Evolutionary conservation across 2,888 invertebrate genomes (phyloP).

Genomic region (Lasioglossum leucozonium): DNA sequence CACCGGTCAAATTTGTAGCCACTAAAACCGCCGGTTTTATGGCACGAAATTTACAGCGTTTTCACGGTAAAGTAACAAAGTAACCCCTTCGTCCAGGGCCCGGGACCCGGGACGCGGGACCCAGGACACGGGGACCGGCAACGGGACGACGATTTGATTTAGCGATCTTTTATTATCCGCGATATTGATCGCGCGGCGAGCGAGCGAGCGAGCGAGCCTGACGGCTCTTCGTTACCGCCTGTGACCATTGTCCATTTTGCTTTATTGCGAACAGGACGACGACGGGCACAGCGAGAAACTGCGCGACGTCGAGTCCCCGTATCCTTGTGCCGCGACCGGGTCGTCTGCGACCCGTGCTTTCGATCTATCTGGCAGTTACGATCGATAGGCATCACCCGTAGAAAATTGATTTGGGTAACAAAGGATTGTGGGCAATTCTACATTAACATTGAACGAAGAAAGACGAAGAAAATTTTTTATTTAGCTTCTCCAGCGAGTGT

Average conservation of each 20-base stretch:
- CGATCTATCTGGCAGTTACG: not conserved
- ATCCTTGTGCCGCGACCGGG: not conserved
- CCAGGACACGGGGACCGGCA: not conserved
- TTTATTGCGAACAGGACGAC: not conserved
- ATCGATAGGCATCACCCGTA: too few species aligned
- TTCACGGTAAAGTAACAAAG: constrained; percentile 82
- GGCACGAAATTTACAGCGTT: constrained; percentile 81
- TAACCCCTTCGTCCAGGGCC: constrained; percentile 61
- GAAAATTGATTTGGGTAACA: too few species aligned
- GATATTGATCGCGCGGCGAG: constrained; percentile 70
- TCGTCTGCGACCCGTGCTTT: not conserved
- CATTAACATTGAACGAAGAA: too few species aligned
- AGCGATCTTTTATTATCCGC: constrained; percentile 76
- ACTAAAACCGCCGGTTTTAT: constrained; percentile 82
- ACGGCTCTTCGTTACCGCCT: constrained; percentile 48
- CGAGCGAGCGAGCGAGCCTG: constrained; percentile 20
- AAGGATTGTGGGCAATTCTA: too few species aligned
- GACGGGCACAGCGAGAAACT: not conserved
- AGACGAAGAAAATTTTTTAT: too few species aligned
- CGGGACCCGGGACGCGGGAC: not conserved
- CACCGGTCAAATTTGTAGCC: constrained; percentile 82
- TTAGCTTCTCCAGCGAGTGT: too few species aligned
- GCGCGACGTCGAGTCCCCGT: not conserved
- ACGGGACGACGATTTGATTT: constrained; percentile 72
- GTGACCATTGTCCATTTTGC: constrained; percentile 38